phyloP scores from a whole-genome alignment of 2,113 vertebrate genomes.

The Verasper variegatus region DNA sequence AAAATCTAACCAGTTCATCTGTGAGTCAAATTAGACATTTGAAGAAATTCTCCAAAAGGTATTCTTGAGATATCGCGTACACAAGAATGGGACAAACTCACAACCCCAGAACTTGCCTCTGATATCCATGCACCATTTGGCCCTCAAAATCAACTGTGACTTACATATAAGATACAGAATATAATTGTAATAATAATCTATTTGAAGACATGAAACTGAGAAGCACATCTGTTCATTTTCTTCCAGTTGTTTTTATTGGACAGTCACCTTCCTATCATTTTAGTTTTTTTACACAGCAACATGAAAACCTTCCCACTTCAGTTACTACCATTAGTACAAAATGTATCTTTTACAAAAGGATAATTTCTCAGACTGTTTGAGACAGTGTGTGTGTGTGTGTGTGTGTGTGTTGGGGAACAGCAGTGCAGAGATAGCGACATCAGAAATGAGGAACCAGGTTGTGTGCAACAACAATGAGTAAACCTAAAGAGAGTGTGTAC shows the following conservation, averaged over 20 bases:
- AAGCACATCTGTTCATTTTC: slow-evolving; percentile 21
- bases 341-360: slow-evolving; percentile 76
- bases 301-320: slow-evolving; percentile 60
- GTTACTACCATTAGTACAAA: slow-evolving; percentile 79
- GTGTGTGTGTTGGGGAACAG: slow-evolving; percentile 43
- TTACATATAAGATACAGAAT: too few species aligned
- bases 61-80: too few species aligned
- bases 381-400: slow-evolving; percentile 14
- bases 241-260: slow-evolving; percentile 73
- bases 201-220: not conserved
- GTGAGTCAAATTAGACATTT: too few species aligned
- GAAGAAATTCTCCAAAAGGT: too few species aligned
- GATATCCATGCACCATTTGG: too few species aligned
- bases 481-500: slow-evolving; percentile 25
- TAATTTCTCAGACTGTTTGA: slow-evolving; percentile 37
- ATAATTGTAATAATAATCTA: too few species aligned
- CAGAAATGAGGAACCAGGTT: slow-evolving; percentile 31
- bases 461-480: slow-evolving; percentile 19
- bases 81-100: too few species aligned
- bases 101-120: too few species aligned
- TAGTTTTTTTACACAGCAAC: slow-evolving; percentile 59
- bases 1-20: too few species aligned
- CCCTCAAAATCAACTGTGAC: too few species aligned
- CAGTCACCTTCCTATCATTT: slow-evolving; percentile 50
- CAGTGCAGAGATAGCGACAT: slow-evolving; percentile 62